Percentiles rank a stretch among this genome's conserved stretches.
phyloP scores from a whole-genome alignment of 2,113 vertebrate species.

The Nymphicus hollandicus region DNA sequence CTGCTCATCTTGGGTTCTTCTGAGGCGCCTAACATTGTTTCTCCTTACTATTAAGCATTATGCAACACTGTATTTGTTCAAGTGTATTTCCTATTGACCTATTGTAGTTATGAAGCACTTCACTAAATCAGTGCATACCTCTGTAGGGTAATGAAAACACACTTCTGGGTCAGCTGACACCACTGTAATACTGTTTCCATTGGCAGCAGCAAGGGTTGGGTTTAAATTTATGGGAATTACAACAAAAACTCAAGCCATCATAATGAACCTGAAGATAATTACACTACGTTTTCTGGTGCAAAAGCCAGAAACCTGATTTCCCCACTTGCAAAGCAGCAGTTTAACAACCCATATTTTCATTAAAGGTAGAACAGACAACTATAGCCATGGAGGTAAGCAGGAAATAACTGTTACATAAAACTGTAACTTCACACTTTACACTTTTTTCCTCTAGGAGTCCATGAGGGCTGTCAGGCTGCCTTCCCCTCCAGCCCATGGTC shows the following conservation, averaged over 20 bases:
- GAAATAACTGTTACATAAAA: neutral
- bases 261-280: neutral
- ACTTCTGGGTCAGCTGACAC: slow-evolving; percentile 28
- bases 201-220: neutral
- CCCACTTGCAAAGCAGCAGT: neutral
- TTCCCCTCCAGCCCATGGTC: neutral
- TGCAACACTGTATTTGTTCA: slow-evolving; percentile 23
- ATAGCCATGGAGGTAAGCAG: neutral
- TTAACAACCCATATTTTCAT: neutral
- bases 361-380: neutral
- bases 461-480: neutral
- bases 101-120: slow-evolving; percentile 31
- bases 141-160: slow-evolving; percentile 34
- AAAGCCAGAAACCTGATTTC: slow-evolving; percentile 11
- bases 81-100: slow-evolving; percentile 57
- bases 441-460: neutral
- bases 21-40: slow-evolving; percentile 14
- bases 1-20: slow-evolving; percentile 25
- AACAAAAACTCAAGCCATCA: slow-evolving; percentile 22
- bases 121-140: slow-evolving; percentile 50
- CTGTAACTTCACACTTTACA: neutral
- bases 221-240: slow-evolving; percentile 31
- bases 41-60: slow-evolving; percentile 6
- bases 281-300: neutral
- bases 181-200: neutral